Conservation (phyloP, 1,140 invertebrate genomes). For the Brachionus rotundiformis region DNA sequence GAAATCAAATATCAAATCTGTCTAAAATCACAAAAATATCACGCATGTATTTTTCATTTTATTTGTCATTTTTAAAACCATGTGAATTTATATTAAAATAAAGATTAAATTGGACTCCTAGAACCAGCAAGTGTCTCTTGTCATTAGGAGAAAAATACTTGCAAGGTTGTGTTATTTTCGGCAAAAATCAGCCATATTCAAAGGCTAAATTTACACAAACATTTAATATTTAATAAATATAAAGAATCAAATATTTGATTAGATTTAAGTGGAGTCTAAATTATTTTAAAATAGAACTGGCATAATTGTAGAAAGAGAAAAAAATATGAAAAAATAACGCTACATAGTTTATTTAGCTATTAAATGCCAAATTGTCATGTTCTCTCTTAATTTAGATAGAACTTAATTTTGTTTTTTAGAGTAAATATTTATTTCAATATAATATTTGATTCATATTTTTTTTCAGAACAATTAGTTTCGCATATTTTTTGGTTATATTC, state of each 20-base stretch:
- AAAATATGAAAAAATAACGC: background rate
- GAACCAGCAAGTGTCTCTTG: no score
- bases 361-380: constrained; percentile 26
- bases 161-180: background rate
- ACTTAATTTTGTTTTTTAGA: background rate
- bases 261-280: background rate
- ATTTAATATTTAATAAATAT: no score
- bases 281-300: background rate
- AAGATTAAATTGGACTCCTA: no score
- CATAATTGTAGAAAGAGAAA: background rate
- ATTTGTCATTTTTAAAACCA: no score
- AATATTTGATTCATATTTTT: constrained; percentile 2
- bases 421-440: constrained; percentile 11
- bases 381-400: constrained; percentile 9
- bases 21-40: no score
- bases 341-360: background rate
- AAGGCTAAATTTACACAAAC: no score
- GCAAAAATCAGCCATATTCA: background rate
- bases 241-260: background rate
- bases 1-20: no score
- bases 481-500: background rate
- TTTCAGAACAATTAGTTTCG: background rate
- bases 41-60: no score
- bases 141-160: no score
- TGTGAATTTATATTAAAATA: no score